Evolutionary conservation across 2,797 vertebrate genomes (phyloP).

Genomic region (Ptychadena robeensis): DNA sequence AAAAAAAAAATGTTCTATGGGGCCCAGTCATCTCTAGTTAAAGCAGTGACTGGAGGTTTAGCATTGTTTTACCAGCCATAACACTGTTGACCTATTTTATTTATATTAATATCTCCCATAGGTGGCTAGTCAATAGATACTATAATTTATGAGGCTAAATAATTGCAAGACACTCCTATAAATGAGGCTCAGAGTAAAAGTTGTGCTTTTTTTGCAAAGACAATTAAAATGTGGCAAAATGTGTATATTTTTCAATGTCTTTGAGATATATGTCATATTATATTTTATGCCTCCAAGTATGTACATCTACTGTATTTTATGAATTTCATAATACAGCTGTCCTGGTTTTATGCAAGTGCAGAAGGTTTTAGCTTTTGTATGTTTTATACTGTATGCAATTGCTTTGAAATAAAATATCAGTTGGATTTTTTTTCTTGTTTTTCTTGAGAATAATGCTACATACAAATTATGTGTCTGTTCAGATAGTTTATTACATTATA

Average conservation of each 20-base stretch:
- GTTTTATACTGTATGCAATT: conserved; percentile 78
- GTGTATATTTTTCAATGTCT: conserved; percentile 75
- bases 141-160: no score
- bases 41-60: no score
- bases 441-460: not conserved
- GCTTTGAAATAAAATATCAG: conserved; percentile 79
- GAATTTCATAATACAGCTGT: conserved; percentile 73
- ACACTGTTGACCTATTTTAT: not conserved
- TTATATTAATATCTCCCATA: not conserved
- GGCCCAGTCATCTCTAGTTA: no score
- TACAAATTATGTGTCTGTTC: not conserved
- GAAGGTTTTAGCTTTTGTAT: conserved; percentile 82
- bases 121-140: no score
- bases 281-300: conserved; percentile 79
- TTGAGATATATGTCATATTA: conserved; percentile 74
- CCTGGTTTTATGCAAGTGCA: conserved; percentile 77
- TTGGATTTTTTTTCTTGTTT: not conserved
- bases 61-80: not conserved
- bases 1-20: no score
- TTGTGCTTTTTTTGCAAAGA: conserved; percentile 69
- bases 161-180: not conserved
- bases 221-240: conserved; percentile 75
- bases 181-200: conserved; percentile 47
- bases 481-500: not conserved
- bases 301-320: conserved; percentile 79